phyloP scores from a whole-genome alignment of 2,113 vertebrate genomes.

The Balaenoptera acutorostrata region DNA sequence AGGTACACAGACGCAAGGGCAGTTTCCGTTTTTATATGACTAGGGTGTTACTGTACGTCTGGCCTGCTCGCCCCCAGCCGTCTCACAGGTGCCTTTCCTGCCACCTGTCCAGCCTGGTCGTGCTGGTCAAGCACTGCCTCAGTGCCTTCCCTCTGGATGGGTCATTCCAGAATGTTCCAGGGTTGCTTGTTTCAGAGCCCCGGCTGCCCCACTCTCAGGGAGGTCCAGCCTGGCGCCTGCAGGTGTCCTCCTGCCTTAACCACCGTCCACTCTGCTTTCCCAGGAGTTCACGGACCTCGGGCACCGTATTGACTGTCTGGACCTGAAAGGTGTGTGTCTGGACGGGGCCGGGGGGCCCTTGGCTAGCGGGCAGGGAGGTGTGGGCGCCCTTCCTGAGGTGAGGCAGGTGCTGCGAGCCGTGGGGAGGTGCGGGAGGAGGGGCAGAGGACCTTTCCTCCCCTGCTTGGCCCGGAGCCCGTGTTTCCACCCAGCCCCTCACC shows the following conservation, averaged over 20 bases:
- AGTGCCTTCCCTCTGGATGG: neutral
- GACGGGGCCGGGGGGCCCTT: neutral
- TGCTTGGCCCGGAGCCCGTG: accelerated
- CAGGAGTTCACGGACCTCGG: slow-evolving; percentile 90
- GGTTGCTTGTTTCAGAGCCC: neutral
- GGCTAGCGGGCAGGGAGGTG: neutral
- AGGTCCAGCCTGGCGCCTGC: neutral
- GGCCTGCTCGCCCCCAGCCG: accelerated
- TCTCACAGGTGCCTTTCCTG: neutral
- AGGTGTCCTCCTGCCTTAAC: neutral
- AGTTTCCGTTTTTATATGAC: neutral
- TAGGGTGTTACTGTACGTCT: neutral
- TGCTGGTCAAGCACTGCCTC: neutral
- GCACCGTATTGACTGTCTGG: slow-evolving; percentile 91
- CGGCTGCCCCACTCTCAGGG: neutral
- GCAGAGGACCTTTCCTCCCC: neutral
- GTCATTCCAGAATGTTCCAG: neutral
- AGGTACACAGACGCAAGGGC: accelerated
- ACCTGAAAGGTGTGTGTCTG: slow-evolving; percentile 87
- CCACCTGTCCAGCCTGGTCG: accelerated
- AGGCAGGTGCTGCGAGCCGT: accelerated
- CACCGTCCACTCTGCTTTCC: neutral
- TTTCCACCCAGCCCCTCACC: neutral
- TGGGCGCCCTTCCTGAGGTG: neutral
- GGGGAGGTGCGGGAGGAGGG: neutral